Evolutionary conservation across 2,113 vertebrate genomes (phyloP).

Genomic region (Brienomyrus longianalis): DNA sequence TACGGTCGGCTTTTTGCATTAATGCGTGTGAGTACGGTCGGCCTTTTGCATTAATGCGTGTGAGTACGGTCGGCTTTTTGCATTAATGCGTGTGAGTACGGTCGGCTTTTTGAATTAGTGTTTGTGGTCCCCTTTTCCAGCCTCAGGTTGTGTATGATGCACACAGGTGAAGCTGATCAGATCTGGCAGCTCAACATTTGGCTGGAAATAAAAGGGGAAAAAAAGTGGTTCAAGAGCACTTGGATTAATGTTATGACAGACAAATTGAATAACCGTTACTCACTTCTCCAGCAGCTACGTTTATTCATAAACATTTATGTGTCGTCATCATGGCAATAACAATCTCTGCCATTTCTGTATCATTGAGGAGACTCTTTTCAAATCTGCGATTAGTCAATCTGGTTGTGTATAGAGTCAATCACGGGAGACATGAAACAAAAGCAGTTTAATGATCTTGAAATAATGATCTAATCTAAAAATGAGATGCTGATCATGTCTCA

Average conservation of each 20-base stretch:
- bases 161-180: neutral
- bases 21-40: too few relatives aligned
- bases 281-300: neutral
- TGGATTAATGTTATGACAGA: neutral
- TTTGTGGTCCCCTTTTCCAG: neutral
- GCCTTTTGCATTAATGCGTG: too few relatives aligned
- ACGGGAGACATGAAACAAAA: neutral
- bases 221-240: neutral
- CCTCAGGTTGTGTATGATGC: neutral
- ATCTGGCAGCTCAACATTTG: neutral
- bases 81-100: neutral
- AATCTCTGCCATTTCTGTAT: neutral
- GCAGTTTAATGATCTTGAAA: neutral
- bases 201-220: neutral
- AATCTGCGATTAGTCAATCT: neutral
- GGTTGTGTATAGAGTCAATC: neutral
- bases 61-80: too few relatives aligned
- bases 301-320: neutral
- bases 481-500: neutral
- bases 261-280: neutral
- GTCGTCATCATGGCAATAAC: neutral
- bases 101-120: neutral
- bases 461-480: constrained; percentile 1
- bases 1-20: too few relatives aligned
- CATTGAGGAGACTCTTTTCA: neutral